Evolutionary conservation across 1,140 invertebrate species (phyloP), one percentile per base, ranked within the genome.

Genomic region (Pseudobourletiella spinata): DNA sequence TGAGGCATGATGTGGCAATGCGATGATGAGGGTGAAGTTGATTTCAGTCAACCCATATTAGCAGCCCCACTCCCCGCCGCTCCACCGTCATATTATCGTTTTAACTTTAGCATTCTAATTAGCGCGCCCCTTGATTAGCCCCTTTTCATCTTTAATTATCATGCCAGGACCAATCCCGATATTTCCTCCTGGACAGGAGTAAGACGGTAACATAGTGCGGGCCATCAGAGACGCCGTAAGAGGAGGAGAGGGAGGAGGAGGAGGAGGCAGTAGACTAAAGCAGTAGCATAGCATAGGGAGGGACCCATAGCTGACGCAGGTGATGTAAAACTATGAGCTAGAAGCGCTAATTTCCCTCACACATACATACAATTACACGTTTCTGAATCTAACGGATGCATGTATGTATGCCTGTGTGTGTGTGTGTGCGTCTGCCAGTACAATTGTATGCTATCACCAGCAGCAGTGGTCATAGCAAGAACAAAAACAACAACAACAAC

Each of bases 351-450:
- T 61, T 65, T 65, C 64, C 59, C 59, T 59, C 55, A 8, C 30
- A 65, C 56, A 65, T 59, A 65, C 61, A 65, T 65, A 61, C 55
- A 65, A 65, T 65, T 65, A 65, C 64, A 46, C 29, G 24, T 20
- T 65, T 39, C 39, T 60, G 50, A 61, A 61, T 51, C 48, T 63
- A 28, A 50, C 48, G 24, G 48, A 51, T 20, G 24, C 4, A 46
- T 46, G 24, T 22, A n/a, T n/a, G n/a, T n/a, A n/a, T n/a, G n/a
- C n/a, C n/a, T n/a, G n/a, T n/a, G n/a, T n/a, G n/a, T n/a, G n/a
- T n/a, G n/a, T n/a, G n/a, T n/a, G n/a, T n/a, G n/a, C n/a, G n/a
- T n/a, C n/a, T n/a, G n/a, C n/a, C 6, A n/a, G n/a, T n/a, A n/a
- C n/a, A n/a, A n/a, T n/a, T n/a, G n/a, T 6, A 11, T 4, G 4